Evolutionary conservation across 2,113 vertebrate genomes (phyloP).

Genomic region (Oceanites oceanicus): DNA sequence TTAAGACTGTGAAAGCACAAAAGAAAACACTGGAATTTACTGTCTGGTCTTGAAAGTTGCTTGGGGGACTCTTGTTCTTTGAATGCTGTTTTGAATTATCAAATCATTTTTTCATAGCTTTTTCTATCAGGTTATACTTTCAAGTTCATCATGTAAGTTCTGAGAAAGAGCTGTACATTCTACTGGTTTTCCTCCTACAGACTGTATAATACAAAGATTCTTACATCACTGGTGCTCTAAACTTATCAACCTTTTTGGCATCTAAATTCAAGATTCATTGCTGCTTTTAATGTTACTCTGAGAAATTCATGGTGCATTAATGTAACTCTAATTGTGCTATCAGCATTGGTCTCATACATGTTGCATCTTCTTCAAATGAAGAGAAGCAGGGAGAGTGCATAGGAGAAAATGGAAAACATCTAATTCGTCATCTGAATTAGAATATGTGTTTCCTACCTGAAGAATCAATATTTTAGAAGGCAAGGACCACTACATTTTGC

Average conservation of each 20-base stretch:
- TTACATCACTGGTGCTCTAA: background rate
- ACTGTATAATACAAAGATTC: background rate
- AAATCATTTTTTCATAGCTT: background rate
- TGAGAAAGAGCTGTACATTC: background rate
- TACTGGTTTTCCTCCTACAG: background rate
- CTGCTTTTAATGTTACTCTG: background rate
- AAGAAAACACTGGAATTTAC: background rate
- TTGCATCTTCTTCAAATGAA: background rate
- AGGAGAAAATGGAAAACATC: background rate
- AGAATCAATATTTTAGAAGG: background rate
- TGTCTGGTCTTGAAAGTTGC: background rate
- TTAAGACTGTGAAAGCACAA: background rate
- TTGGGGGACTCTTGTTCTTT: background rate
- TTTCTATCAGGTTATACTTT: background rate
- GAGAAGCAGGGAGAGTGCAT: background rate
- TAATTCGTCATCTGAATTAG: background rate
- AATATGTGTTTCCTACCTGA: background rate
- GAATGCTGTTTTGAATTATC: background rate
- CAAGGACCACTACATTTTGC: background rate
- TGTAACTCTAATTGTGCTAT: background rate
- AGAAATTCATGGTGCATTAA: background rate
- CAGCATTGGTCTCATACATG: background rate
- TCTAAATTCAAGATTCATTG: background rate
- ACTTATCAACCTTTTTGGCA: background rate
- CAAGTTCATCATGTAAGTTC: background rate